A percentile compares a stretch with the other conserved stretches of the same genome.
phyloP scores from a whole-genome alignment of 2,888 invertebrate species.

The Campoplex capitator region DNA sequence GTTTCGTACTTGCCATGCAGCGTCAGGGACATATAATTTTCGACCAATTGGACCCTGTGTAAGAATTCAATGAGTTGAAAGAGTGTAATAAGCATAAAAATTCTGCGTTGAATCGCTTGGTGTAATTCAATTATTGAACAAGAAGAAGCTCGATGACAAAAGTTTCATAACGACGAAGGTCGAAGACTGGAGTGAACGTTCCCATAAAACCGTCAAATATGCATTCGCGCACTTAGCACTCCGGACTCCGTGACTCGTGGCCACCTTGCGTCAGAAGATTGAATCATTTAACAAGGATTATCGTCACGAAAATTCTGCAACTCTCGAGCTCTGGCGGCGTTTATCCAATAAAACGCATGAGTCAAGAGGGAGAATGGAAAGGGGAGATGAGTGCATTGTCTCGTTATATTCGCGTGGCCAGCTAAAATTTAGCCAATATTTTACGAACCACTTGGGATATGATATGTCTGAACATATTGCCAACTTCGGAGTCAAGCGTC shows the following conservation, averaged over 20 bases:
- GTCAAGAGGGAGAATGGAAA: not conserved
- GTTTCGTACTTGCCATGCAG: no score
- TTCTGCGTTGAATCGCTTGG: not conserved
- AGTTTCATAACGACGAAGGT: not conserved
- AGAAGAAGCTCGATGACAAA: not conserved
- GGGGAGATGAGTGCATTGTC: conserved; percentile 31
- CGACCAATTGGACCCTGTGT: not conserved
- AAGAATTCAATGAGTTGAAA: not conserved
- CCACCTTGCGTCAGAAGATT: not conserved
- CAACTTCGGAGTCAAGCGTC: conserved; percentile 27
- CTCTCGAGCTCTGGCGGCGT: conserved; percentile 23
- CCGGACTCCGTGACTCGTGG: not conserved
- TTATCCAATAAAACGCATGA: conserved; percentile 39
- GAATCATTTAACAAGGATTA: not conserved
- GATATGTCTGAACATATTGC: conserved; percentile 43
- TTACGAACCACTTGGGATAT: conserved; percentile 43
- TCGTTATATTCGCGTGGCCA: conserved; percentile 63
- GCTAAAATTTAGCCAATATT: conserved; percentile 57
- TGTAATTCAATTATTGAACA: not conserved
- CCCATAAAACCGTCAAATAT: not conserved
- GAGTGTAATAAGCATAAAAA: not conserved
- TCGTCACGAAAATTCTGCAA: conserved; percentile 38
- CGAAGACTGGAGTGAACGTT: not conserved
- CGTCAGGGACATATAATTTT: no score
- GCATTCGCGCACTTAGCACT: not conserved